A percentile compares a stretch with the other conserved stretches of the same genome.
Evolutionary conservation across 2,797 vertebrate species (phyloP).

Genomic region (Cryptoprocta ferox): DNA sequence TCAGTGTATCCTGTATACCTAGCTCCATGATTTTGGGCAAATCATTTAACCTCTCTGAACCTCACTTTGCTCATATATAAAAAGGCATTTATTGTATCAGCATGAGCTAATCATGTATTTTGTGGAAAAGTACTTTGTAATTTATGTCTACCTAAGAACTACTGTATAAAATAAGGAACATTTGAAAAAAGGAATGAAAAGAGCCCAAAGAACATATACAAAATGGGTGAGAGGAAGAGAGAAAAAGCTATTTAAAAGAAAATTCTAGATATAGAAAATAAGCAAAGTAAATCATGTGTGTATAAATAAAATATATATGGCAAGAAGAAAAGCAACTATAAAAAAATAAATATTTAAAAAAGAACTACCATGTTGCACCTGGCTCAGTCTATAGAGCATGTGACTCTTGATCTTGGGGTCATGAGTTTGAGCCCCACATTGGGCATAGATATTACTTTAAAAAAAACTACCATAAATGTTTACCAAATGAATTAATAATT

Average conservation of each 20-base stretch:
- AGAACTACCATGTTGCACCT: background rate
- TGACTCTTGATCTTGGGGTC: background rate
- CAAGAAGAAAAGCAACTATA: background rate
- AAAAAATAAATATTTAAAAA: background rate
- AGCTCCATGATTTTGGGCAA: background rate
- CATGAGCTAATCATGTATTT: background rate
- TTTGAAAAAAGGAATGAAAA: background rate
- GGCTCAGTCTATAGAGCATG: background rate
- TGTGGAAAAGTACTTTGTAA: constrained; percentile 45
- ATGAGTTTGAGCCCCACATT: background rate
- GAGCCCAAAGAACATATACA: background rate
- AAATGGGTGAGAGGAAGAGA: background rate
- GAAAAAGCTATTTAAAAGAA: background rate
- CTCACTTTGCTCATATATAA: constrained; percentile 46
- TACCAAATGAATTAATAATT: constrained; percentile 8
- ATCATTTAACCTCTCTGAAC: background rate
- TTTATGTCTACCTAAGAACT: constrained; percentile 15
- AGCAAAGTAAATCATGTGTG: background rate
- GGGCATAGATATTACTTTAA: background rate
- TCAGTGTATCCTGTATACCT: background rate
- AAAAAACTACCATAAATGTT: background rate
- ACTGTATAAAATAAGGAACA: background rate
- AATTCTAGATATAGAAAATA: constrained; percentile 3
- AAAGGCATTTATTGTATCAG: background rate
- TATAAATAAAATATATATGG: background rate